These are phyloP conservation scores for Andinoacara biseriatus DNA, from an alignment of 2,113 vertebrate genomes.

Conservation along the genomic window DNA sequence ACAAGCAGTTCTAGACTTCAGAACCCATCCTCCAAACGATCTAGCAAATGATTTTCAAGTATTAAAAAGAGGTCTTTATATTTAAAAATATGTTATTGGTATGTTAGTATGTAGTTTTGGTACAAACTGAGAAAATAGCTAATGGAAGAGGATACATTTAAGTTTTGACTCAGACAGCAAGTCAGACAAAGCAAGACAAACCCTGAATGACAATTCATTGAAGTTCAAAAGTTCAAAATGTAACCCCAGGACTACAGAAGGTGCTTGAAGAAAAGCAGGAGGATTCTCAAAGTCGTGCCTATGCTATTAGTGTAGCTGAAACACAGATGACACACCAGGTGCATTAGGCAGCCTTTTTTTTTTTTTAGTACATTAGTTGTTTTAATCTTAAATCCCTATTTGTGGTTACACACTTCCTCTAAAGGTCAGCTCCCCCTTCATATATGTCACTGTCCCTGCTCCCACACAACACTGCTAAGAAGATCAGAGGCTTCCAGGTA, in stretches of 20 bases:
- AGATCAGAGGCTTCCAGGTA: background rate
- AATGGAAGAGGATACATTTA: too few species aligned
- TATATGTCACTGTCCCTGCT: background rate
- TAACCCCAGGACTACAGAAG: background rate
- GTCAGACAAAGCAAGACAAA: too few species aligned
- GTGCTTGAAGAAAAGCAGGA: background rate
- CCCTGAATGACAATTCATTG: background rate
- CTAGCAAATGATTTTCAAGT: background rate
- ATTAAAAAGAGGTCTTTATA: background rate
- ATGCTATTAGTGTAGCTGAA: background rate
- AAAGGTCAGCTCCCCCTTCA: background rate
- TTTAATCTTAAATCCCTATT: constrained; percentile 4
- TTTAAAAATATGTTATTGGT: background rate
- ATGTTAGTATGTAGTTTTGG: too few species aligned
- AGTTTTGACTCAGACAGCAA: too few species aligned
- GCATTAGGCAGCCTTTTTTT: background rate
- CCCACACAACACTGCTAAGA: background rate
- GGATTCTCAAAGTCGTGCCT: background rate
- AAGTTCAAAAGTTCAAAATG: background rate
- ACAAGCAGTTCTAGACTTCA: background rate
- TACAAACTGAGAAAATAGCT: too few species aligned
- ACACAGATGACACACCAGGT: background rate
- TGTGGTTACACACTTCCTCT: background rate
- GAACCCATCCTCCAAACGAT: too few species aligned
- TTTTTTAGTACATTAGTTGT: background rate